Percentiles rank a stretch among this genome's conserved stretches.
phyloP scores from a whole-genome alignment of 2,888 invertebrate genomes.

The Hypercompe scribonia region DNA sequence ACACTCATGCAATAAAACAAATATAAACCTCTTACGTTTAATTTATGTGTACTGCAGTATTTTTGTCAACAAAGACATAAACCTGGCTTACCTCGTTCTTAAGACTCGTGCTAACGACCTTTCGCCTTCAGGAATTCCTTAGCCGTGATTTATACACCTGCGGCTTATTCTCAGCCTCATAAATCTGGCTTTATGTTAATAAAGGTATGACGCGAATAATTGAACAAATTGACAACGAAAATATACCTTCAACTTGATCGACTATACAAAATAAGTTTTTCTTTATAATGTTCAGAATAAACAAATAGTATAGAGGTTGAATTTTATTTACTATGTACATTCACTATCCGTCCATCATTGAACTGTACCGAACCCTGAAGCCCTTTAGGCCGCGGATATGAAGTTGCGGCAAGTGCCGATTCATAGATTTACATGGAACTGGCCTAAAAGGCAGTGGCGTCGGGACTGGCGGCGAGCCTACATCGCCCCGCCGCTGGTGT shows the following conservation, averaged over 20 bases:
- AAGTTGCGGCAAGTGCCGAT: no score
- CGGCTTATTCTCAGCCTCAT: slow-evolving; percentile 1
- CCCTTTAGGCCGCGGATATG: no score
- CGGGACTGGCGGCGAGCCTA: no score
- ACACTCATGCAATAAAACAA: background rate
- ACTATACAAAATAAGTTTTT: no score
- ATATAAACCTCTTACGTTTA: background rate
- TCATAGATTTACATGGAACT: no score
- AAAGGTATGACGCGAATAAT: slow-evolving; percentile 4
- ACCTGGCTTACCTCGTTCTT: background rate
- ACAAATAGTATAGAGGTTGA: no score
- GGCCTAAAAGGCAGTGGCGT: no score
- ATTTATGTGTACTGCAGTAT: background rate
- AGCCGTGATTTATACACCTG: slow-evolving; percentile 6
- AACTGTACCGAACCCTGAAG: no score
- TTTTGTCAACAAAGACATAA: background rate
- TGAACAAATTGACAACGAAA: background rate
- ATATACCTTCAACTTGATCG: background rate
- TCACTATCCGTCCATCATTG: no score
- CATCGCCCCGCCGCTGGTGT: no score
- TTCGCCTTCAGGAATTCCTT: slow-evolving; percentile 3
- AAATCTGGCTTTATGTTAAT: slow-evolving; percentile 14
- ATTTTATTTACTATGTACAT: no score
- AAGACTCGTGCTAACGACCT: slow-evolving; percentile 2
- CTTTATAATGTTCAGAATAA: no score